Percentiles rank a stretch among this genome's conserved stretches.
phyloP scores from a whole-genome alignment of 2,888 invertebrate genomes.

The Rambutsinella grinnellia region DNA sequence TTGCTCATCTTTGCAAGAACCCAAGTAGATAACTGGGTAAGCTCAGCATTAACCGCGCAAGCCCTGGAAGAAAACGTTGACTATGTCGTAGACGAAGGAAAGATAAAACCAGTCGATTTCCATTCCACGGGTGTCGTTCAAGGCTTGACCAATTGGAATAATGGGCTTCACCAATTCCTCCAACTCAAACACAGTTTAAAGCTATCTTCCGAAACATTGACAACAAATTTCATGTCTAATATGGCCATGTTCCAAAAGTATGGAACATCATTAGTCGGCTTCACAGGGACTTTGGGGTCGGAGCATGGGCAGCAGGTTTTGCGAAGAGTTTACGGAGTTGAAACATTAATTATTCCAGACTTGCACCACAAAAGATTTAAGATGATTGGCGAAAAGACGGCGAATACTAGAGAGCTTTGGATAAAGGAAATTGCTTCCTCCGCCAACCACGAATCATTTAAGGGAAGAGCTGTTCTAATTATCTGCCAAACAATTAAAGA shows the following conservation, averaged over 20 bases:
- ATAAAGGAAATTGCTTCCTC: conserved; percentile 8
- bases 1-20: not conserved
- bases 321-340: conserved; percentile 22
- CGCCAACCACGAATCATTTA: conserved; percentile 5
- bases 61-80: conserved; percentile 66
- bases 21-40: conserved; percentile 61
- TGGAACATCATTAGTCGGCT: conserved; percentile 67
- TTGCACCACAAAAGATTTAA: conserved; percentile 16
- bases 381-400: not conserved
- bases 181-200: conserved; percentile 69
- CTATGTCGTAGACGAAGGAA: conserved; percentile 68
- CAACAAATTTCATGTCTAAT: conserved; percentile 69
- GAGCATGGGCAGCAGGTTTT: conserved; percentile 66
- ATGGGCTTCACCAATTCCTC: conserved; percentile 69
- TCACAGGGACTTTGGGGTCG: conserved; percentile 69
- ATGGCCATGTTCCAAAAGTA: conserved; percentile 67
- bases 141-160: conserved; percentile 68
- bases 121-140: conserved; percentile 69
- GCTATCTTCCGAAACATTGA: conserved; percentile 67
- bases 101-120: conserved; percentile 67
- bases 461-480: conserved; percentile 35
- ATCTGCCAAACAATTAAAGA: conserved; percentile 51
- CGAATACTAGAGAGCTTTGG: conserved; percentile 17
- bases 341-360: conserved; percentile 21
- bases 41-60: conserved; percentile 67